Percentiles rank a stretch among this genome's conserved stretches.
Evolutionary conservation across 2,113 vertebrate genomes (phyloP).

Genomic region (Ammodytes marinus): DNA sequence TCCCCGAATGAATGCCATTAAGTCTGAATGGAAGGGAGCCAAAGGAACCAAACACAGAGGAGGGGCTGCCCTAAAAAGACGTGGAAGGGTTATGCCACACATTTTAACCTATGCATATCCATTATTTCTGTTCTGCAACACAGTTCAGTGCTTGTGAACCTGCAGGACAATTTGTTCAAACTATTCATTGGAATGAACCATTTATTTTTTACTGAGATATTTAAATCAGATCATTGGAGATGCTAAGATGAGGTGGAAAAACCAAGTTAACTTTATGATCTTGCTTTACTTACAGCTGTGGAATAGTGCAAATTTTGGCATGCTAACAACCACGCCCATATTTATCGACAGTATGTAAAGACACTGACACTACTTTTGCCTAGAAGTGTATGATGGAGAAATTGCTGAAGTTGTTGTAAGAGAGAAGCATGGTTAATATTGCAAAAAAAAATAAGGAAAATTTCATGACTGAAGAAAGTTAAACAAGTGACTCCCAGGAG

Average conservation of each 20-base stretch:
- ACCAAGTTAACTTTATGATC: background rate
- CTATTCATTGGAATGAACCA: background rate
- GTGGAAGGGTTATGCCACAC: background rate
- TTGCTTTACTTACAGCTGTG: background rate
- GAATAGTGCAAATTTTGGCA: background rate
- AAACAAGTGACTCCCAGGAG: no score
- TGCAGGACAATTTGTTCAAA: background rate
- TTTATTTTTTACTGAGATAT: background rate
- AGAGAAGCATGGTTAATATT: no score
- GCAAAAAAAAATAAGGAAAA: no score
- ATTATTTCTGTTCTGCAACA: conserved; percentile 11
- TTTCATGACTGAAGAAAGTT: no score
- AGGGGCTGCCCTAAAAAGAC: conserved; percentile 25
- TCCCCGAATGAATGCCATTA: conserved; percentile 76
- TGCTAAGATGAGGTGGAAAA: background rate
- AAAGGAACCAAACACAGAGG: conserved; percentile 49
- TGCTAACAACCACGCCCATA: no score
- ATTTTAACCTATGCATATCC: conserved; percentile 1
- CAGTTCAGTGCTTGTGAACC: background rate
- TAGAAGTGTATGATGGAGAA: no score
- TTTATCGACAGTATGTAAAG: no score
- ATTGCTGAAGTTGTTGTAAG: no score
- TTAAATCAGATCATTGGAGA: background rate
- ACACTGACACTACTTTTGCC: no score
- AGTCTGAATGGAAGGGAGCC: conserved; percentile 51